Evolutionary conservation across 2,113 vertebrate genomes (phyloP).

Genomic region (Thunnus maccoyii): DNA sequence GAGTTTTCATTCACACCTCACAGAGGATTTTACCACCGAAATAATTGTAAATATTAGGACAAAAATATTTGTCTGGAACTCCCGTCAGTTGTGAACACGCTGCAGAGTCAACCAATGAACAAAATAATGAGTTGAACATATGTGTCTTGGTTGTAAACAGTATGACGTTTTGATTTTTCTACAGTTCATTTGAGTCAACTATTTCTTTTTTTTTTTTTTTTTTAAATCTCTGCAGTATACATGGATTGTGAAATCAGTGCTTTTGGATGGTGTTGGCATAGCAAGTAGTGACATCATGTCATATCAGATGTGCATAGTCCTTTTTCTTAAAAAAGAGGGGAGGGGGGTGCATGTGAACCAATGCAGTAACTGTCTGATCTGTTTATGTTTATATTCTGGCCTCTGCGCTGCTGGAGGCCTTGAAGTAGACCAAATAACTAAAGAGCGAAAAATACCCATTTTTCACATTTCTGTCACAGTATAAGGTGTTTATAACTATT

Average conservation of each 20-base stretch:
- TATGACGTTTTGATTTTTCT: constrained; percentile 69
- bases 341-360: constrained; percentile 84
- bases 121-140: constrained; percentile 59
- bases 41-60: constrained; percentile 78
- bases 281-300: constrained; percentile 80
- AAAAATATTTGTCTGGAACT: constrained; percentile 62
- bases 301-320: constrained; percentile 81
- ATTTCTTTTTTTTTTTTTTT: constrained; percentile 63
- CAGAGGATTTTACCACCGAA: constrained; percentile 42
- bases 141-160: constrained; percentile 67
- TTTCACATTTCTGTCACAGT: constrained; percentile 75
- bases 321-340: constrained; percentile 45
- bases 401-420: constrained; percentile 73
- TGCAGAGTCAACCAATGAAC: constrained; percentile 69
- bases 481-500: constrained; percentile 77
- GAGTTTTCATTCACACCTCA: constrained; percentile 51
- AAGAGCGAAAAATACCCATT: constrained; percentile 67
- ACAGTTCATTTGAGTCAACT: constrained; percentile 63
- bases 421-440: constrained; percentile 87
- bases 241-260: constrained; percentile 80
- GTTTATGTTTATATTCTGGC: constrained; percentile 78
- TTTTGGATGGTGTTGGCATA: constrained; percentile 81
- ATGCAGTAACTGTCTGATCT: constrained; percentile 83
- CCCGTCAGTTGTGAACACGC: constrained; percentile 65
- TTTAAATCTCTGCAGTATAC: constrained; percentile 70